phyloP scores from a whole-genome alignment of 2,888 invertebrate species.

The Harpalus rufipes region DNA sequence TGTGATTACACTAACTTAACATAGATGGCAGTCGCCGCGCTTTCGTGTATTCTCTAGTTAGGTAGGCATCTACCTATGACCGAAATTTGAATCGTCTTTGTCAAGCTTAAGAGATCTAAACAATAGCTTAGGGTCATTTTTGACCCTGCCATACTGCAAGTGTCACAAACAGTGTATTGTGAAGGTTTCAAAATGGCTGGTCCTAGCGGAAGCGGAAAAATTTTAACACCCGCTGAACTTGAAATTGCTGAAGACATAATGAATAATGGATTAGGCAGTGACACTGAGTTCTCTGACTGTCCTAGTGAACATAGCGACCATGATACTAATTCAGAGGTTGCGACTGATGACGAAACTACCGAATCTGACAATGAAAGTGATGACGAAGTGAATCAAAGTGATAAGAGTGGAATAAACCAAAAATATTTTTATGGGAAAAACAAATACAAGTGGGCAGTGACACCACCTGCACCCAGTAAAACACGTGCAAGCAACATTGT shows the following conservation, averaged over 20 bases:
- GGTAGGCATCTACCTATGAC: slow-evolving; percentile 14
- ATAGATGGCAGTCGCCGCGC: slow-evolving; percentile 15
- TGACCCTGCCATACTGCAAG: slow-evolving; percentile 29
- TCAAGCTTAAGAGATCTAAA: background rate
- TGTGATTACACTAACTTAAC: slow-evolving; percentile 18
- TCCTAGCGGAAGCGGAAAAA: slow-evolving; percentile 15
- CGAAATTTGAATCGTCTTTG: slow-evolving; percentile 4
- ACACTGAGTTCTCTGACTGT: slow-evolving; percentile 16
- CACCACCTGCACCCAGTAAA: no score
- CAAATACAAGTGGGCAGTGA: slow-evolving; percentile 17
- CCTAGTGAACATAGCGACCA: slow-evolving; percentile 12
- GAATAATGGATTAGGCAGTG: slow-evolving; percentile 22
- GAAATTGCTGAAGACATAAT: slow-evolving; percentile 23
- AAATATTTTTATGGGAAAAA: slow-evolving; percentile 29
- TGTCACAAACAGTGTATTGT: slow-evolving; percentile 9
- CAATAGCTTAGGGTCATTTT: slow-evolving; percentile 6
- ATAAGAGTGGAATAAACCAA: background rate
- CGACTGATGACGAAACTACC: background rate
- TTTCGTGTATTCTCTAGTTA: slow-evolving; percentile 28
- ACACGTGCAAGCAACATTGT: slow-evolving; percentile 24
- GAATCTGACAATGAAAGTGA: slow-evolving; percentile 16
- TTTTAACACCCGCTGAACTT: slow-evolving; percentile 11
- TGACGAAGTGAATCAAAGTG: slow-evolving; percentile 16
- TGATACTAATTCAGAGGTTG: slow-evolving; percentile 26
- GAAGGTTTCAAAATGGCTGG: slow-evolving; percentile 7